phyloP scores from a whole-genome alignment of 2,113 vertebrate genomes.

The Tor tambroides region DNA sequence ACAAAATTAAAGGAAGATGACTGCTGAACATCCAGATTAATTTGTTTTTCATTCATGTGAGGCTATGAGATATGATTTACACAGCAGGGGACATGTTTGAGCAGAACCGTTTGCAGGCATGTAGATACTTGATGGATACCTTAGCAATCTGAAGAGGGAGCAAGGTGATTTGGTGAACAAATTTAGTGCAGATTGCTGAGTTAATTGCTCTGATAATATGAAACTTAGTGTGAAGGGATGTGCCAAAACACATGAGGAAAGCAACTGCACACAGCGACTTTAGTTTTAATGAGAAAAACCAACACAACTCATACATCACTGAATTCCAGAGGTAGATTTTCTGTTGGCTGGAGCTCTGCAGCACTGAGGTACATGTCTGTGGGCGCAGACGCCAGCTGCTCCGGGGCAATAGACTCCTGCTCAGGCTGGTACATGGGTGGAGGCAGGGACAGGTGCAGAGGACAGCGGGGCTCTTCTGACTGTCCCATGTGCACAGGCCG shows the following conservation, averaged over 20 bases:
- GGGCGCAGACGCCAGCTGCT: constrained; percentile 80
- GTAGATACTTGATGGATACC: constrained; percentile 12
- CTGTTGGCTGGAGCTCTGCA: constrained; percentile 94
- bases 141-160: neutral
- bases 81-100: constrained; percentile 12
- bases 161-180: constrained; percentile 1
- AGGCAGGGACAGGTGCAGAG: constrained; percentile 88
- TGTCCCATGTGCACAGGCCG: constrained; percentile 85
- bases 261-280: neutral
- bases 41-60: constrained; percentile 17
- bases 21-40: constrained; percentile 5
- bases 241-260: constrained; percentile 1
- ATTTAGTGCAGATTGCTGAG: neutral
- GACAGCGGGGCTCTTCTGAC: constrained; percentile 90
- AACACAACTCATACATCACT: constrained; percentile 84
- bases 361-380: constrained; percentile 92
- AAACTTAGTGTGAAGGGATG: constrained; percentile 17
- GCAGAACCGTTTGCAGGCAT: constrained; percentile 28
- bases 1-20: neutral
- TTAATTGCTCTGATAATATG: neutral
- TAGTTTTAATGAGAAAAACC: constrained; percentile 26
- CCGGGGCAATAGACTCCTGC: constrained; percentile 81
- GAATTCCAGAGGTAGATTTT: constrained; percentile 94
- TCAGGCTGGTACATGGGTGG: constrained; percentile 91
- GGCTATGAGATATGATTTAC: constrained; percentile 10